phyloP scores from a whole-genome alignment of 1,140 invertebrate genomes.

The Aradophagus sp. region DNA sequence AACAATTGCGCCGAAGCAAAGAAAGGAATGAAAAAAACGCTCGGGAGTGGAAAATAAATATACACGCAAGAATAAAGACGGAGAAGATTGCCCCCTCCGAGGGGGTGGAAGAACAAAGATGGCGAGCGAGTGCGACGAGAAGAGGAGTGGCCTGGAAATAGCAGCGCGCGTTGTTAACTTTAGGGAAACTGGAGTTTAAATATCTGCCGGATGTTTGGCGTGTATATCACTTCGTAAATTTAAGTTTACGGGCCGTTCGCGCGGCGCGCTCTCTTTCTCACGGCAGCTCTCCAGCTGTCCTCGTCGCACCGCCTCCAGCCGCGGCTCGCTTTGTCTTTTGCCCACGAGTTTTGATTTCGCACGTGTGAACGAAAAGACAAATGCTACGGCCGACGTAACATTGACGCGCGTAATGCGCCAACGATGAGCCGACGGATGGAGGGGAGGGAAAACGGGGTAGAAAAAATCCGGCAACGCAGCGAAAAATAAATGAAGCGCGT shows the following conservation, averaged over 20 bases:
- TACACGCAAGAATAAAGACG: too few species aligned
- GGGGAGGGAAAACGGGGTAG: too few species aligned
- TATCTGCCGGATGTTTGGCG: slow-evolving; percentile 73
- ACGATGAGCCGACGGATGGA: too few species aligned
- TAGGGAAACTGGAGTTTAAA: slow-evolving; percentile 70
- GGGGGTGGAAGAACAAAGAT: too few species aligned
- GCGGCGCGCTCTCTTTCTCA: slow-evolving; percentile 35
- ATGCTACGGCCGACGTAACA: slow-evolving; percentile 52
- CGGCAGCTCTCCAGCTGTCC: too few species aligned
- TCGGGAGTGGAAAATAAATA: neutral
- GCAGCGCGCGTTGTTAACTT: slow-evolving; percentile 64
- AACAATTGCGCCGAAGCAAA: too few species aligned
- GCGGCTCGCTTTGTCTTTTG: slow-evolving; percentile 20
- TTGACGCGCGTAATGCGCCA: slow-evolving; percentile 44
- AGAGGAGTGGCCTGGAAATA: slow-evolving; percentile 65
- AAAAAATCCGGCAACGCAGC: slow-evolving; percentile 27
- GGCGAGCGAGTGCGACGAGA: too few species aligned
- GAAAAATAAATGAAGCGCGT: slow-evolving; percentile 39
- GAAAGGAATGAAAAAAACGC: neutral
- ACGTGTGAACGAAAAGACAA: slow-evolving; percentile 46
- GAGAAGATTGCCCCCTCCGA: too few species aligned
- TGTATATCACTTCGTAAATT: slow-evolving; percentile 74
- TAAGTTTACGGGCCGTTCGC: slow-evolving; percentile 68
- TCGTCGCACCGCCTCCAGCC: slow-evolving; percentile 5
- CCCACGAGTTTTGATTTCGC: slow-evolving; percentile 17